phyloP scores from a whole-genome alignment of 2,797 vertebrate genomes.

The Chiloscyllium punctatum region DNA sequence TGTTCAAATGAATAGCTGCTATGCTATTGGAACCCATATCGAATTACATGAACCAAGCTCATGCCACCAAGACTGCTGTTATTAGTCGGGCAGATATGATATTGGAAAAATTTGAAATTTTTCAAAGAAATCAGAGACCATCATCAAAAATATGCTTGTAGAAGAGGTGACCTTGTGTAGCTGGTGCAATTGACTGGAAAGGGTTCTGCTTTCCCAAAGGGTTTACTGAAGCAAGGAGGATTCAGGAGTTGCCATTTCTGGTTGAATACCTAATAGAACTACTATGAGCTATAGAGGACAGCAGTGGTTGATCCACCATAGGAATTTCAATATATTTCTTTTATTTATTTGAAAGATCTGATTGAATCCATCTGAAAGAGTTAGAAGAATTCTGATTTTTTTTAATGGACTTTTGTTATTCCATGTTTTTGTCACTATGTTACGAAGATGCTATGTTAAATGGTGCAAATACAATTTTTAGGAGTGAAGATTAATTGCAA shows the following conservation, averaged over 20 bases:
- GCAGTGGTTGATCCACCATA: not conserved
- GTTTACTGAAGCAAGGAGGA: not conserved
- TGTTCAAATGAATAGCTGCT: not conserved
- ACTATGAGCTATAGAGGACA: not conserved
- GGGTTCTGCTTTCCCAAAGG: not conserved
- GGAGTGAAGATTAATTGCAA: not conserved
- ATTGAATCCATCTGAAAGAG: no score
- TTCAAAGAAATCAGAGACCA: not conserved
- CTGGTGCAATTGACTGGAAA: not conserved
- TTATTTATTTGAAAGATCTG: not conserved
- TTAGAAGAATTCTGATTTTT: not conserved
- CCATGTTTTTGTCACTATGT: not conserved
- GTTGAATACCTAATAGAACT: not conserved
- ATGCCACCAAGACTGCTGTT: not conserved
- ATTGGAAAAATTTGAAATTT: no score
- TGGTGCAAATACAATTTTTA: not conserved
- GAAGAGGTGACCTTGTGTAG: not conserved
- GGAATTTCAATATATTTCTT: not conserved
- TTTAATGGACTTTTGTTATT: not conserved
- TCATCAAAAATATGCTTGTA: not conserved
- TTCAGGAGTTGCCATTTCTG: not conserved
- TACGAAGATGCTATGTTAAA: not conserved
- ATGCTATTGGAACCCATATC: not conserved
- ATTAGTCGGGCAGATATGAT: not conserved
- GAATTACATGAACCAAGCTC: not conserved